Conservation (phyloP, 64 coral and sea anemone genomes). For the Exaiptasia diaphana region DNA sequence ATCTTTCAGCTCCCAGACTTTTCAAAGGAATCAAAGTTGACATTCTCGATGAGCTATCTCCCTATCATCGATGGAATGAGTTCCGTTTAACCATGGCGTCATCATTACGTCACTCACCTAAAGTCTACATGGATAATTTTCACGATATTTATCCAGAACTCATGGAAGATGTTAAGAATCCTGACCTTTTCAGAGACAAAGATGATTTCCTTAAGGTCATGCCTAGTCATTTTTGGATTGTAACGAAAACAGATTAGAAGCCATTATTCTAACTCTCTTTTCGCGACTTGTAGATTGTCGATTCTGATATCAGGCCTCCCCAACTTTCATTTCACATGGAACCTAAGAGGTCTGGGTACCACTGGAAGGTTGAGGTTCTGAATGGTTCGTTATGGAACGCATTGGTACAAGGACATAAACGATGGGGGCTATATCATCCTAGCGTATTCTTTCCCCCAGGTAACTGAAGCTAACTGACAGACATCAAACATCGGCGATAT, state of each 20-base stretch:
- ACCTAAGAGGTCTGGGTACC: slow-evolving; percentile 70
- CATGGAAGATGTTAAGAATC: not conserved
- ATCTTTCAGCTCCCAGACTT: not conserved
- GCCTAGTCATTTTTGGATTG: too few relatives aligned
- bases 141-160: slow-evolving; percentile 56
- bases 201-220: slow-evolving; percentile 56
- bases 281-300: slow-evolving; percentile 47
- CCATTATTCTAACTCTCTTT: not conserved
- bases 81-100: slow-evolving; percentile 25
- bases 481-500: too few relatives aligned
- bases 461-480: slow-evolving; percentile 3
- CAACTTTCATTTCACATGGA: slow-evolving; percentile 68
- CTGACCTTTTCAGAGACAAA: slow-evolving; percentile 18
- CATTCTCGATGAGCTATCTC: slow-evolving; percentile 48
- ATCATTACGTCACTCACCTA: slow-evolving; percentile 34
- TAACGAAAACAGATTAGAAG: not conserved
- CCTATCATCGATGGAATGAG: slow-evolving; percentile 67
- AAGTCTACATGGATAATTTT: slow-evolving; percentile 48
- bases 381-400: slow-evolving; percentile 80
- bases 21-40: slow-evolving; percentile 66
- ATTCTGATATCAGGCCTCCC: slow-evolving; percentile 73
- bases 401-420: slow-evolving; percentile 42
- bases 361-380: slow-evolving; percentile 71
- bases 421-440: slow-evolving; percentile 78
- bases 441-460: slow-evolving; percentile 56